Base-by-base conservation (phyloP, 2,113 vertebrate species). In the Nothoprocta perdicaria region DNA sequence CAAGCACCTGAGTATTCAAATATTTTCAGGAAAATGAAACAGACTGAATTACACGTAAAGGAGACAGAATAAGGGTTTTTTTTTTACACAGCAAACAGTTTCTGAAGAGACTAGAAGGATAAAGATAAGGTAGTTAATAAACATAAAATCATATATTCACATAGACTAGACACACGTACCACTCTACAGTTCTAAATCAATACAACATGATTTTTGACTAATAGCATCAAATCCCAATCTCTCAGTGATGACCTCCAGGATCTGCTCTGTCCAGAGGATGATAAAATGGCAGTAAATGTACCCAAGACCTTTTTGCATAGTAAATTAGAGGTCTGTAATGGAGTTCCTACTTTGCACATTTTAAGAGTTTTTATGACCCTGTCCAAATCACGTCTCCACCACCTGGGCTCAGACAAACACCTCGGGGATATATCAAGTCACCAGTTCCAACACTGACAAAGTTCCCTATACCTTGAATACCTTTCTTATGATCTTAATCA, bases 331-430 rank as follows among this genome's bases (percentile, higher is more conserved):
- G 17, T 26, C 40, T 80, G 26, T 4, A 66, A 73, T 22, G 18
- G 45, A 85, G 75, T 38, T 62, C 41, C 66, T 62, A 6, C 60
- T 40, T 10, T 14, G 35, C 23, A 62, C 27, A 50, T 14, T 26
- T 15, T 12, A 33, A 33, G 19, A 46, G 2, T 24, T 72, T 1
- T 0, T 2, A 4, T 27, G 50, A 10, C n/a, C 22, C 67, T 69
- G 43, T 21, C 23, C 5, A 16, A 29, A 55, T 24, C 35, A 10
- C 4, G 33, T 16, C 7, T 6, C 31, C 31, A 43, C 12, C 50
- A 45, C 62, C n/a, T 14, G 12, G 14, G n/a, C 57, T 69, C 66
- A 43, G 14, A 13, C 29, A 40, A 60, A 73, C 18, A 22, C 31
- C 43, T 4, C 5, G 17, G 40, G n/a, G n/a, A 31, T 35, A 27